Conservation (phyloP, 2,888 invertebrate genomes). For the Thereva unica region DNA sequence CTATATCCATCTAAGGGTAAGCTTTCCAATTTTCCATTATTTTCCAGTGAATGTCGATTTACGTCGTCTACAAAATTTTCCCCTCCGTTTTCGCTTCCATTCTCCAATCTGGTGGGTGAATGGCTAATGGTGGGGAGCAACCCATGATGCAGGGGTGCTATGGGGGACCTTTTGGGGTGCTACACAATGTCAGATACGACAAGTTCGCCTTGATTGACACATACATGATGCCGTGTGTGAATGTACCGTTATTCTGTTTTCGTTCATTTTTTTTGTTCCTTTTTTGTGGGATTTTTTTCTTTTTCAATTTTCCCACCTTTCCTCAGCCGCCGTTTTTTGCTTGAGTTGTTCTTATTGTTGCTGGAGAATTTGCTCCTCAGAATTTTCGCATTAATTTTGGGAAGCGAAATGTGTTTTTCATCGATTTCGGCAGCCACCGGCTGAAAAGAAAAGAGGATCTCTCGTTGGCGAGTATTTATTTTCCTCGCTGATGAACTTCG, state of each 20-base stretch:
- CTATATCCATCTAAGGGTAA: neutral
- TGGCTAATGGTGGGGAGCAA: no score
- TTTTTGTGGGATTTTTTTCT: constrained; percentile 11
- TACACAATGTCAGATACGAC: constrained; percentile 19
- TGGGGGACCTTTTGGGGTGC: no score
- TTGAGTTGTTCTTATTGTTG: constrained; percentile 23
- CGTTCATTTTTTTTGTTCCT: neutral
- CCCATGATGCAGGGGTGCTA: no score
- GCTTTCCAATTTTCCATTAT: constrained; percentile 30
- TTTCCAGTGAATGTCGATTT: constrained; percentile 5
- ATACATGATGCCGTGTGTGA: constrained; percentile 20
- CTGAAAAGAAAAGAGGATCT: neutral
- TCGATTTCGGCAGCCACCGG: constrained; percentile 2
- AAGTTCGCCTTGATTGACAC: constrained; percentile 30
- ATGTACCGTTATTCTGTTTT: neutral
- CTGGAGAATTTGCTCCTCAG: constrained; percentile 13
- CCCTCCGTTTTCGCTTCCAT: constrained; percentile 21
- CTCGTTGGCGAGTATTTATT: constrained; percentile 2
- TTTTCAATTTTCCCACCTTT: constrained; percentile 31
- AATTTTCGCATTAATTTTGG: constrained; percentile 31
- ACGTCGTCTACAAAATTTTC: neutral
- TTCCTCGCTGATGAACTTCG: constrained; percentile 7
- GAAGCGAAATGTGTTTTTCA: constrained; percentile 19
- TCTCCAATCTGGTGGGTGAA: neutral
- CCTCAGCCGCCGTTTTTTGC: constrained; percentile 22